Evolutionary conservation across 37 sponge, comb jelly and placozoan genomes (phyloP).

Genomic region (Geodia barretti): DNA sequence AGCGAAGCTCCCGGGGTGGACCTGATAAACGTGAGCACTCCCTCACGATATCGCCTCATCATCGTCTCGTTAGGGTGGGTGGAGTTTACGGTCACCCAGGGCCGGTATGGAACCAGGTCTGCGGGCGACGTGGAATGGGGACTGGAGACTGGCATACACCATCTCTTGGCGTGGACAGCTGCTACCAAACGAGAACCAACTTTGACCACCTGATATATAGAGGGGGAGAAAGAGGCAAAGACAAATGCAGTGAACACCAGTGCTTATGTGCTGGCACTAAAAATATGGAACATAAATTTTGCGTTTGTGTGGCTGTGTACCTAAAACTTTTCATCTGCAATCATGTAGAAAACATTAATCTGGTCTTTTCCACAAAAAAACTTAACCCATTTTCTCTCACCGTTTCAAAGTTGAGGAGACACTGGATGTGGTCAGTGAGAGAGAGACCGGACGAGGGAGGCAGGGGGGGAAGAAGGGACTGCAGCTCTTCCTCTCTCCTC

Average conservation of each 20-base stretch:
- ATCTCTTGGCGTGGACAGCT: conserved; percentile 21
- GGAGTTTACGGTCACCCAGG: conserved; percentile 32
- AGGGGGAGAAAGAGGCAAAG: background rate
- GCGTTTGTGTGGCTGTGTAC: too few relatives aligned
- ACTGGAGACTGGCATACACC: conserved; percentile 16
- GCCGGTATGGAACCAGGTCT: conserved; percentile 13
- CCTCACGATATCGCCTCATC: conserved; percentile 12
- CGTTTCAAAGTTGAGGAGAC: conserved; percentile 59
- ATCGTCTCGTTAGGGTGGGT: conserved; percentile 17
- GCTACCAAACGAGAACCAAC: conserved; percentile 16
- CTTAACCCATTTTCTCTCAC: too few relatives aligned
- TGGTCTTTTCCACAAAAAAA: too few relatives aligned
- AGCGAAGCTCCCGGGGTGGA: conserved; percentile 47
- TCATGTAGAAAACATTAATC: too few relatives aligned
- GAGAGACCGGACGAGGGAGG: background rate
- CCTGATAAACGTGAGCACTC: conserved; percentile 43
- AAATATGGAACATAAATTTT: background rate
- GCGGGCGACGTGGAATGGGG: background rate
- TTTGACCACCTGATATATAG: conserved; percentile 37
- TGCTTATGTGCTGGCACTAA: background rate
- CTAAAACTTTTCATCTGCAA: too few relatives aligned
- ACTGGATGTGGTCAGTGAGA: conserved; percentile 19
- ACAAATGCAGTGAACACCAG: background rate
- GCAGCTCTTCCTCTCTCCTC: background rate
- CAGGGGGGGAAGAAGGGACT: background rate